Evolutionary conservation across 2,888 invertebrate species (phyloP).

Genomic region (Melanargia galathea): DNA sequence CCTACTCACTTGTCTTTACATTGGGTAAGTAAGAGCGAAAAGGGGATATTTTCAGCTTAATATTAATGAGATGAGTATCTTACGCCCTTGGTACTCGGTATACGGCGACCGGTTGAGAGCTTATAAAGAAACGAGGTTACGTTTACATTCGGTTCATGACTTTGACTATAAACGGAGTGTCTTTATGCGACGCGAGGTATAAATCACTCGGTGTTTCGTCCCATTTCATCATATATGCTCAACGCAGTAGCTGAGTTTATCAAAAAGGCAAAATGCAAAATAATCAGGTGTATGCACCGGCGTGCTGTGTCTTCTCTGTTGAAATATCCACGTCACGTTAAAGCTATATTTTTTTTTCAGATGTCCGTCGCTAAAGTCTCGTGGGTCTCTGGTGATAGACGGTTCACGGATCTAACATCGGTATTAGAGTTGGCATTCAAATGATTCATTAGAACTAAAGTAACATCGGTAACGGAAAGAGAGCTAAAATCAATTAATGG

Average conservation of each 20-base stretch:
- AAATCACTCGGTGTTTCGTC: slow-evolving; percentile 40
- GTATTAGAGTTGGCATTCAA: background rate
- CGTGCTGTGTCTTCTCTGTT: background rate
- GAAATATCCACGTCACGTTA: background rate
- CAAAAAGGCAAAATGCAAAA: slow-evolving; percentile 14
- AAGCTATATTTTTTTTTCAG: background rate
- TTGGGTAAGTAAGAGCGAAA: slow-evolving; percentile 12
- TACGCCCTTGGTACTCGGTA: slow-evolving; percentile 57
- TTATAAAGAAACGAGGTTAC: slow-evolving; percentile 61
- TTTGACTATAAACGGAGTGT: slow-evolving; percentile 50
- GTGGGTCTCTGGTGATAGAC: background rate
- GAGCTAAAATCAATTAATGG: background rate
- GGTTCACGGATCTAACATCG: background rate
- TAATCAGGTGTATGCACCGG: background rate
- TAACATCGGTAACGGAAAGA: background rate
- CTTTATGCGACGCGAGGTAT: slow-evolving; percentile 38
- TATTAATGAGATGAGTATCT: slow-evolving; percentile 51
- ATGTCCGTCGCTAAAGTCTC: background rate
- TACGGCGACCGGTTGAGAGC: slow-evolving; percentile 54
- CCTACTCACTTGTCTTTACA: background rate
- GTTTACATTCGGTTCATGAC: slow-evolving; percentile 57
- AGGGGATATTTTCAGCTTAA: slow-evolving; percentile 35
- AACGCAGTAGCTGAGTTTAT: slow-evolving; percentile 19
- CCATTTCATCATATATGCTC: slow-evolving; percentile 31
- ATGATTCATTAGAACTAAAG: background rate